phyloP scores from a whole-genome alignment of 1,140 invertebrate genomes.

The Drosophila insularis region DNA sequence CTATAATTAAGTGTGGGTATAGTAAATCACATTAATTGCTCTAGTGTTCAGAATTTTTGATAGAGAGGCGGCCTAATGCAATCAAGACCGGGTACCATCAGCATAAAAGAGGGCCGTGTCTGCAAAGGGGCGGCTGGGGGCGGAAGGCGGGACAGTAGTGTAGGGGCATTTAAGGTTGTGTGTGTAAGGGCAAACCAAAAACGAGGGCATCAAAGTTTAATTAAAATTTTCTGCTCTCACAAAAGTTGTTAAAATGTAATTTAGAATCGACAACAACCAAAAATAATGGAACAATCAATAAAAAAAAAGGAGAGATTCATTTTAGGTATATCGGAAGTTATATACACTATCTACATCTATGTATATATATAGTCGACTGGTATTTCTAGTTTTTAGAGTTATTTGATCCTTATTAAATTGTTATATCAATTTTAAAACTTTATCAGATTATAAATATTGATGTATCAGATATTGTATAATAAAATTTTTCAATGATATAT shows the following conservation, averaged over 20 bases:
- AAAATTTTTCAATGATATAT: too few relatives aligned
- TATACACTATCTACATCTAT: neutral
- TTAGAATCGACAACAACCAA: slow-evolving; percentile 47
- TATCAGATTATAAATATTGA: too few relatives aligned
- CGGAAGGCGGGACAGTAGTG: neutral
- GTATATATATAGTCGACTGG: neutral
- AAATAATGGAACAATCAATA: slow-evolving; percentile 36
- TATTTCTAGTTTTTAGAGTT: too few relatives aligned
- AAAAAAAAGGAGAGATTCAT: neutral
- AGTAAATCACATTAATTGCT: slow-evolving; percentile 76
- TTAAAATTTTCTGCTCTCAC: slow-evolving; percentile 50
- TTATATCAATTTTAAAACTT: too few relatives aligned
- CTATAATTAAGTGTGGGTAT: slow-evolving; percentile 64
- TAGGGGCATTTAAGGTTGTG: neutral
- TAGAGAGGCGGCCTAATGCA: slow-evolving; percentile 42
- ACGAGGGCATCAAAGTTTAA: slow-evolving; percentile 62
- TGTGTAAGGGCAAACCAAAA: slow-evolving; percentile 8
- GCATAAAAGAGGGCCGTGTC: neutral
- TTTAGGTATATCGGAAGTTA: neutral
- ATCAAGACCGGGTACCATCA: slow-evolving; percentile 18
- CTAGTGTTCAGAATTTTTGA: slow-evolving; percentile 54
- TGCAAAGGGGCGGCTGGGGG: neutral
- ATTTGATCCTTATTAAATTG: too few relatives aligned
- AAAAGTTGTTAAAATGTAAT: slow-evolving; percentile 66
- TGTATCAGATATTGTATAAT: too few relatives aligned